phyloP scores from a whole-genome alignment of 2,888 invertebrate genomes.

The Metopia argyrocephala region DNA sequence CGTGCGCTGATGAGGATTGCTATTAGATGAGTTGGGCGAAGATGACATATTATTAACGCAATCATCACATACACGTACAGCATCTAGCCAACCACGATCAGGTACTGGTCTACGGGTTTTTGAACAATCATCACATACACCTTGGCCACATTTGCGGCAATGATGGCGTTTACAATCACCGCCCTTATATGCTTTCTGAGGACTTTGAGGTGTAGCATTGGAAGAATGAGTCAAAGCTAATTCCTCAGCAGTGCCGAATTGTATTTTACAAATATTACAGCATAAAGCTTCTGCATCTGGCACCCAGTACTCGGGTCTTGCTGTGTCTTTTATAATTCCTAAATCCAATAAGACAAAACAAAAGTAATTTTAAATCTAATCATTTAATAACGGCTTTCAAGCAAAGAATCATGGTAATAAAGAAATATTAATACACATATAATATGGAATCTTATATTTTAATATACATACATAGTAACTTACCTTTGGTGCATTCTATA shows the following conservation, averaged over 20 bases:
- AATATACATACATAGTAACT: too few relatives aligned
- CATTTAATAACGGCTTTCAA: conserved; percentile 39
- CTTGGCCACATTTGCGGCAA: conserved; percentile 86
- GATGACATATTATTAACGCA: conserved; percentile 77
- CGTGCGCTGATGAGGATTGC: conserved; percentile 19
- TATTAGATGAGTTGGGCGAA: conserved; percentile 5
- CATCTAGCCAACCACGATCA: conserved; percentile 84
- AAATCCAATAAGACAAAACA: too few relatives aligned
- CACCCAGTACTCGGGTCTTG: conserved; percentile 88
- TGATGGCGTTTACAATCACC: conserved; percentile 81
- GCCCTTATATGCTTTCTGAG: conserved; percentile 48
- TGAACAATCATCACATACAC: conserved; percentile 83
- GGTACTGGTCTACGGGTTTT: conserved; percentile 82
- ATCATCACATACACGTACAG: conserved; percentile 87
- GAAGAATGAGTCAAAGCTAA: conserved; percentile 73
- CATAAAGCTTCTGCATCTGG: conserved; percentile 85
- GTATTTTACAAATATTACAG: conserved; percentile 83
- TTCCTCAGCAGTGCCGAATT: conserved; percentile 80
- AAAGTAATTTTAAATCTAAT: too few relatives aligned
- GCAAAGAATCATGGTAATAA: conserved; percentile 7
- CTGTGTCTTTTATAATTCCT: conserved; percentile 86
- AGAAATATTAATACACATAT: background rate
- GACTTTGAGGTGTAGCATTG: conserved; percentile 29
- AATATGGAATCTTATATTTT: background rate
- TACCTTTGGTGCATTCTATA: conserved; percentile 86